Percentiles rank a stretch among this genome's conserved stretches.
phyloP scores from a whole-genome alignment of 2,113 vertebrate species.

The Campylomormyrus tamandua region DNA sequence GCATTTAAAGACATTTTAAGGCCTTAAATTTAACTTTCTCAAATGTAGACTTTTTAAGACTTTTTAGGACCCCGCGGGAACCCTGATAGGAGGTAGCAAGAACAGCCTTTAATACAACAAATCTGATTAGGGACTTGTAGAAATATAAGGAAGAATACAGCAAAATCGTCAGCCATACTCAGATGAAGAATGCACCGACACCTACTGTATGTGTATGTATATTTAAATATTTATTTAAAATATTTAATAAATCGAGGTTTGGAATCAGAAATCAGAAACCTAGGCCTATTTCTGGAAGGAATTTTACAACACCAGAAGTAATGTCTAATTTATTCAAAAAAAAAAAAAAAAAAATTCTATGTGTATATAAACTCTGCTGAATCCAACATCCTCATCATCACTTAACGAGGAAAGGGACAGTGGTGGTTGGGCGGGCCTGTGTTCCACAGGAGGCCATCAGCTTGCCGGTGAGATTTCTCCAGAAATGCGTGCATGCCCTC shows the following conservation, averaged over 20 bases:
- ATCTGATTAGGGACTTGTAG: not conserved
- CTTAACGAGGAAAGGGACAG: not conserved
- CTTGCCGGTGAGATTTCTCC: not conserved
- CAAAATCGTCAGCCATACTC: not conserved
- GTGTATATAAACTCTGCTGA: not conserved
- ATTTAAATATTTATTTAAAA: not conserved
- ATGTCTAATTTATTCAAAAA: not conserved
- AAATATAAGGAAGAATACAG: not conserved
- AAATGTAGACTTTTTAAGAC: too few relatives aligned
- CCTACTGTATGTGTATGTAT: not conserved
- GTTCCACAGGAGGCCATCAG: not conserved
- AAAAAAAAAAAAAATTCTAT: too few relatives aligned
- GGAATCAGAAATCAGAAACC: not conserved
- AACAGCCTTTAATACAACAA: not conserved
- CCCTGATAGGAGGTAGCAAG: not conserved
- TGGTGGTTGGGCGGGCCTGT: not conserved
- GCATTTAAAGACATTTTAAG: too few relatives aligned
- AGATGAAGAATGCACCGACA: not conserved
- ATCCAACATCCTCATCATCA: not conserved
- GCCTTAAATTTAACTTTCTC: too few relatives aligned
- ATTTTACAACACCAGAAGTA: not conserved
- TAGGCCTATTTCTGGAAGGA: not conserved
- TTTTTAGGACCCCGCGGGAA: too few relatives aligned
- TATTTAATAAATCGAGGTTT: not conserved
- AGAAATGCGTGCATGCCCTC: not conserved